phyloP scores from a whole-genome alignment of 2,797 vertebrate genomes.

The Dipus sagitta region DNA sequence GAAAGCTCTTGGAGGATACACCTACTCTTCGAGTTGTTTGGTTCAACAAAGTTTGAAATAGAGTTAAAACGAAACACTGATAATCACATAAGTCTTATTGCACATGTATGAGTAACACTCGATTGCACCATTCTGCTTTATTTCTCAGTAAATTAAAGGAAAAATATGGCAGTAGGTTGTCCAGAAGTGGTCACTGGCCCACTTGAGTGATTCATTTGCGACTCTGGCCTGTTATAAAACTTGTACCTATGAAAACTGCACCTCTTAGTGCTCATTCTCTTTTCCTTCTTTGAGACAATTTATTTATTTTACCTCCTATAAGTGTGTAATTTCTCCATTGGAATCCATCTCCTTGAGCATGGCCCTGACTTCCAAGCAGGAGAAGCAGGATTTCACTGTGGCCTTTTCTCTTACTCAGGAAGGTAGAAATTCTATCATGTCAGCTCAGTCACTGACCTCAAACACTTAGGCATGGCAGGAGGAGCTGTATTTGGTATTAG shows the following conservation, averaged over 20 bases:
- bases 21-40: neutral
- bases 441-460: conserved; percentile 29
- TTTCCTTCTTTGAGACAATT: neutral
- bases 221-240: neutral
- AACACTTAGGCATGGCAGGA: neutral
- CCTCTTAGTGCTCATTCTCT: neutral
- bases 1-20: neutral
- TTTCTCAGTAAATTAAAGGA: conserved; percentile 51
- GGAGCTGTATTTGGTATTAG: neutral
- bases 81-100: conserved; percentile 8
- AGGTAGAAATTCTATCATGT: conserved; percentile 51
- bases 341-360: neutral
- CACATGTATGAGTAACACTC: neutral
- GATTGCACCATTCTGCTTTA: neutral
- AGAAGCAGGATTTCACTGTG: conserved; percentile 21
- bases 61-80: conserved; percentile 5
- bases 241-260: neutral
- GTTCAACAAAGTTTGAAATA: conserved; percentile 35
- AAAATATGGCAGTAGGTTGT: neutral
- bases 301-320: neutral
- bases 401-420: conserved; percentile 47
- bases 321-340: neutral
- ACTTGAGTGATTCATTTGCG: neutral
- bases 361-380: conserved; percentile 24
- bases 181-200: neutral